Evolutionary conservation across 1,140 invertebrate genomes (phyloP), one percentile per base, ranked within the genome.

Genomic region (Microplitis mediator): DNA sequence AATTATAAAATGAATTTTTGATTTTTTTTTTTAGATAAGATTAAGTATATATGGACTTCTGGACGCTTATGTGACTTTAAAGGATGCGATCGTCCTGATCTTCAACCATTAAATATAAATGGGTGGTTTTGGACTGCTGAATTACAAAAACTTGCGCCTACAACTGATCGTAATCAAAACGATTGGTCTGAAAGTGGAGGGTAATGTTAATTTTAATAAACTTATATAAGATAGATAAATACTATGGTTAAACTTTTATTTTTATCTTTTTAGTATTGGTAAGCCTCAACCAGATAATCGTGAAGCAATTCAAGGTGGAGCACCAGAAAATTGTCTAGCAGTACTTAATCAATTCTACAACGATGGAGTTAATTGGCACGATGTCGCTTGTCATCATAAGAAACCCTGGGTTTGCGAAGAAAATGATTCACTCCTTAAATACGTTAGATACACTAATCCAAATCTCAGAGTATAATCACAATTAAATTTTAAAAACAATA

Each of bases 91-190:
- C 90, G 93, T 72, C 90, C 93, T 14, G 93, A 95, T 81, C 87
- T 95, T 61, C 90, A 93, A 75, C 94, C 94, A 8, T 88, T 91
- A n/a, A 88, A 91, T 36, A 85, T 94, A 62, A 95, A 95, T 76
- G 94, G 94, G 14, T 95, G 94, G 94, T 95, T 95, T 89, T 95
- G 94, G 94, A 94, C 93, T 13, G 93, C 93, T 4, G 93, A 92
- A 72, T 88, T 94, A 14, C 92, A 94, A 82, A 95, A 94, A 82
- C 83, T 95, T 73, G 91, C 93, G 1, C 93, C 93, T 16, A 93
- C 92, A 16, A 92, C 88, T 58, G 91, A 94, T 79, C 89, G 93
- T 31, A 88, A 88, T 14, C 92, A 94, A 82, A 94, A 94, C 77
- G 94, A 95, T 80, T 95, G 94, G 94, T 95, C 93, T 3, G 90